Conservation (phyloP, 1,140 invertebrate genomes). For the Homalodisca vitripennis region DNA sequence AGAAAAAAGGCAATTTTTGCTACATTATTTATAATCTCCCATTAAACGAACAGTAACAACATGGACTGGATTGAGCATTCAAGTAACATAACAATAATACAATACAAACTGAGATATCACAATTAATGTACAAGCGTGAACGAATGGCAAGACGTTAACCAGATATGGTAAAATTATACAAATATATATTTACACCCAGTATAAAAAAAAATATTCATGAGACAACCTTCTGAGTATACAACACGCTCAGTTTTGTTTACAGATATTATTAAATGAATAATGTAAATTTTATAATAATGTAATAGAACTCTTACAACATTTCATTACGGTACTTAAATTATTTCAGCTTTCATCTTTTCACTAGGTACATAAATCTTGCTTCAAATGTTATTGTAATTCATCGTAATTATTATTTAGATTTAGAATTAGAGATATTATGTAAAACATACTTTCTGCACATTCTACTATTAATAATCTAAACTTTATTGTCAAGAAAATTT, state of each 20-base stretch:
- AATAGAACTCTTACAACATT: no score
- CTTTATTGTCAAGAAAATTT: no score
- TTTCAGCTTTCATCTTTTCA: no score
- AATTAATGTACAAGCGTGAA: slow-evolving; percentile 28
- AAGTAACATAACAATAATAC: slow-evolving; percentile 26
- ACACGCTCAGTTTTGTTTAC: neutral
- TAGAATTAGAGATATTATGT: no score
- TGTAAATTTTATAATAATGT: no score
- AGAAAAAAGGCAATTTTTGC: slow-evolving; percentile 28
- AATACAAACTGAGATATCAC: slow-evolving; percentile 26
- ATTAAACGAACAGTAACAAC: slow-evolving; percentile 21
- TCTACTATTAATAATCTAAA: no score
- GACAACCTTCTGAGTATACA: slow-evolving; percentile 1
- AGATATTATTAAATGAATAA: no score
- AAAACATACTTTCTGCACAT: no score
- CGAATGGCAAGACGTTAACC: slow-evolving; percentile 1
- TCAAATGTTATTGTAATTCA: no score
- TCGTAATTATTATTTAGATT: no score
- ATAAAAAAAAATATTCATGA: neutral
- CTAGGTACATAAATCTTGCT: no score
- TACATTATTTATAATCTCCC: slow-evolving; percentile 27
- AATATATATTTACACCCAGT: neutral
- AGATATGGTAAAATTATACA: slow-evolving; percentile 1
- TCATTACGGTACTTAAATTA: no score
- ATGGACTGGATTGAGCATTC: slow-evolving; percentile 24